Base-by-base conservation (phyloP, 1,140 invertebrate genomes). In the Ostrea edulis region DNA sequence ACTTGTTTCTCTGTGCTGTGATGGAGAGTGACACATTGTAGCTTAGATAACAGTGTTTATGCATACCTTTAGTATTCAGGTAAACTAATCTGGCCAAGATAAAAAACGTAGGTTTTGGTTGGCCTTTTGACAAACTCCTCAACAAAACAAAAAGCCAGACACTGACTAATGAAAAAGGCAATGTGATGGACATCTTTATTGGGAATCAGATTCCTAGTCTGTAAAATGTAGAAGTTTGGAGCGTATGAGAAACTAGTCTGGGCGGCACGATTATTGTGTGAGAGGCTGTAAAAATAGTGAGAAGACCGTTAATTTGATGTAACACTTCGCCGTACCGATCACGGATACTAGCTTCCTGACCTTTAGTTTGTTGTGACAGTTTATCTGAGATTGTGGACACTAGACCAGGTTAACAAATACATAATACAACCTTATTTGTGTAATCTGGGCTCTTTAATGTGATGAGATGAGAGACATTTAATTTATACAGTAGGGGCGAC, bases 321-420 rank as follows among this genome's bases (percentile, higher is more conserved):
- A 11, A 29, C 25, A 77, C 25, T 77, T 77, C 22, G 35, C 12
- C 14, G 22, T 22, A 12, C 12, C 25, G 35, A 35, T 77, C 68
- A 77, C 9, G 12, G 68, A 77, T 77, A 77, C 22, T 12, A 29
- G 11, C 8, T 9, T 77, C 68, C 11, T 77, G 68, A 77, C 68
- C 68, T 77, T 77, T 77, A 77, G 68, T 77, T 77, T 77, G 29
- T 77, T 77, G 14, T 77, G 68, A 77, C 68, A 77, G 9, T 29
- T 29, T 29, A 77, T 77, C 68, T 29, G 11, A 29, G 22, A 77
- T 77, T 17, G 25, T 35, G 68, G 68, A 77, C 68, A 29, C 25
- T 29, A 29, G 29, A 8, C 12, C 7, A 25, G 14, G 68, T 29
- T 77, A 77, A 77, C 68, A 35, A 14, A 25, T 25, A 71, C 22